A percentile compares a stretch with the other conserved stretches of the same genome.
Evolutionary conservation across 2,888 invertebrate species (phyloP).

Genomic region (Elaeidobius kamerunicus): DNA sequence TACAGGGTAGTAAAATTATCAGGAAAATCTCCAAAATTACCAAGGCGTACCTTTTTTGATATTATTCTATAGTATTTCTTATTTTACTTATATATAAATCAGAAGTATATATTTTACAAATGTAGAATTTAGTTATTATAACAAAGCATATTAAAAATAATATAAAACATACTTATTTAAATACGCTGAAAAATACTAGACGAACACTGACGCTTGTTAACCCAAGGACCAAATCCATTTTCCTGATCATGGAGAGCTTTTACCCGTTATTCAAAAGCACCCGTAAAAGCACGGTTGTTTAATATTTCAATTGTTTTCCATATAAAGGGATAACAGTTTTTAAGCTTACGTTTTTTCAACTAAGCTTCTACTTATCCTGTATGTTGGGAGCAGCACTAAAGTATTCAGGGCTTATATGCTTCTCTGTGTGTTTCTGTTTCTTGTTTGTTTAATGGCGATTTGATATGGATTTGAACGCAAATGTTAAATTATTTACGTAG

Average conservation of each 20-base stretch:
- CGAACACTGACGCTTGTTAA: conserved; percentile 2
- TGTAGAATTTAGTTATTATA: no score
- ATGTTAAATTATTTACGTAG: no score
- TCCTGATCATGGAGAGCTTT: conserved; percentile 17
- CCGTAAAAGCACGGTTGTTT: conserved; percentile 21
- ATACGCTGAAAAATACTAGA: background rate
- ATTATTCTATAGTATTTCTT: no score
- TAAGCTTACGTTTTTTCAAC: conserved; percentile 18
- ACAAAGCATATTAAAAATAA: no score
- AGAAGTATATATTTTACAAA: no score
- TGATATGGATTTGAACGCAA: no score
- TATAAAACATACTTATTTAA: no score
- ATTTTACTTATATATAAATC: no score
- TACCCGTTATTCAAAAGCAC: conserved; percentile 21
- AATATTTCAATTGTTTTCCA: conserved; percentile 27
- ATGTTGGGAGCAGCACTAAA: background rate
- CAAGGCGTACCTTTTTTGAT: no score
- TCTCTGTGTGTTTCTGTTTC: background rate
- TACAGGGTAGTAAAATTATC: no score
- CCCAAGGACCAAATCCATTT: conserved; percentile 18
- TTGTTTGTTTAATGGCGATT: background rate
- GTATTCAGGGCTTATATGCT: background rate
- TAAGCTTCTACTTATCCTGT: background rate
- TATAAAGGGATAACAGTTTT: conserved; percentile 22
- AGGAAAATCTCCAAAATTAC: no score